Base-by-base conservation (phyloP, 2,113 vertebrate species). In the Hippocampus mohnikei region DNA sequence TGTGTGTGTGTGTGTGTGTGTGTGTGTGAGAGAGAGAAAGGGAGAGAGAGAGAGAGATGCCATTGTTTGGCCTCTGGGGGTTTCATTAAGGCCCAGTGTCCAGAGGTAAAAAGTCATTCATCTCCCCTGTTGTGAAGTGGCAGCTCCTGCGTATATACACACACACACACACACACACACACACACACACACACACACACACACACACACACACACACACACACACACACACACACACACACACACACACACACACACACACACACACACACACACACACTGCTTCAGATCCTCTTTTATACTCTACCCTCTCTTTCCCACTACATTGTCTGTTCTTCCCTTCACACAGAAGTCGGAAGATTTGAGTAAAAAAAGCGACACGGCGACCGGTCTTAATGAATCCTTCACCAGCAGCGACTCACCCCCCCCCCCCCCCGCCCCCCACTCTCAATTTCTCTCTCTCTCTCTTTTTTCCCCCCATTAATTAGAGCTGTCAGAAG, bases 401-500 rank as follows among this genome's bases (percentile, higher is more conserved):
- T 89, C 79, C 88, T 88, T 60, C 58, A 60, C 86, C 78, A 88
- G 79, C 78, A 87, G 80, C 85, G 88, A 87, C 81, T 75, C 85
- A 84, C 75, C 81, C 46, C 69, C 33, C 63, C 66, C 52, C 50
- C 21, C 72, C 75, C 81, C 46, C 69, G 25, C 63, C 66, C 52
- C 83, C 70, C 37, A 13, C 21, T 81, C 88, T 88, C 81, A 71
- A 83, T 83, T 73, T 81, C 52, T 71, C 25, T 63, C 21, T 74
- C 83, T 71, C 40, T 60, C 52, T 70, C n/a, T 11, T 61, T 75
- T 80, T 78, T 82, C 83, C 33, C 33, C 33, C 33, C 91, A 91
- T 93, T 93, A 93, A 93, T 93, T 93, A 93, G 90, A 91, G 87
- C 90, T 93, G 92, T 93, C 92, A 92, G 91, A 93, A 93, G 88